Evolutionary conservation across 2,888 invertebrate genomes (phyloP), one percentile per base, ranked within the genome.

Genomic region (Apamea sordens): DNA sequence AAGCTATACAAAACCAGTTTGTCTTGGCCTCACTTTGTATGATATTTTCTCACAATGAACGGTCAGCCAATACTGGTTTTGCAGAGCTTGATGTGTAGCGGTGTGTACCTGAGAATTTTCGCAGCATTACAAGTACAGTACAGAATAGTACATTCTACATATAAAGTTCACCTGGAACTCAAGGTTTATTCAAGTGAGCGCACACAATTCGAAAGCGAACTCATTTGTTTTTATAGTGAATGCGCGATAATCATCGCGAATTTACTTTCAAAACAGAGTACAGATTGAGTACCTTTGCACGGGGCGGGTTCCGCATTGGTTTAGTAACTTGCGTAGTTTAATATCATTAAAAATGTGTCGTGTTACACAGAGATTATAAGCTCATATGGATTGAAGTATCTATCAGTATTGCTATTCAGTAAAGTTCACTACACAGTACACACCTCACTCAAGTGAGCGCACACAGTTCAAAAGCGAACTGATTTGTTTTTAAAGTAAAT

Each of bases 231-330:
- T 15, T 15, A 50, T 4, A 50, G 15, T 50, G 15, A 50, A 50
- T 15, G 0, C 15, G 13, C 5, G 50, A 50, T 50, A 50, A 50
- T 47, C 47, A 47, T 47, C 47, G 15, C 13, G 47, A 15, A 18
- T 18, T 18, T 44, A 44, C 44, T 44, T 44, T 44, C 10, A 11
- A 44, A 44, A 44, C 44, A 44, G 50, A 18, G 18, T 50, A 18
- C 15, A 50, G 18, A 18, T 18, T 50, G 5, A 18, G n/a, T 13
- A 15, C 69, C n/a, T 64, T 2, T n/a, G 13, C 32, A 76, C 50
- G 21, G 10, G 1, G 13, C 2, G 83, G 76, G 76, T 76, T 82
- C 83, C 61, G 82, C 3, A 41, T n/a, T n/a, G n/a, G 15, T 41
- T 28, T 13, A 0, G 15, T 15, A 15, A 8, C 47, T 28, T 69